A percentile compares a stretch with the other conserved stretches of the same genome.
These are phyloP conservation scores for Phenacoccus solenopsis DNA, from an alignment of 1,140 invertebrate genomes.

Conservation along the genomic window DNA sequence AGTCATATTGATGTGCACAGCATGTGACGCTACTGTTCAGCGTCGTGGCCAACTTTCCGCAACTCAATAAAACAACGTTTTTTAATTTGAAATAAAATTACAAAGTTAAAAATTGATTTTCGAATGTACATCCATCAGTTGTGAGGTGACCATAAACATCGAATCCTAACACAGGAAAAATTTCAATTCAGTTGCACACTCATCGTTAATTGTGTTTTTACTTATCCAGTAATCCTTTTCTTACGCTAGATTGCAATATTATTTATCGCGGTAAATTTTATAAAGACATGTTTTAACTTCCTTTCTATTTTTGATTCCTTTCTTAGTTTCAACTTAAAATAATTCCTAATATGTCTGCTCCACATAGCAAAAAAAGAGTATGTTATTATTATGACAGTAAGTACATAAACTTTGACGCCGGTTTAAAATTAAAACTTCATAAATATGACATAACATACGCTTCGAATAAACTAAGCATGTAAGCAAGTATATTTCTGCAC, in stretches of 20 bases:
- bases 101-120: too few relatives aligned
- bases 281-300: not conserved
- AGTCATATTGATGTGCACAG: too few relatives aligned
- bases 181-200: too few relatives aligned
- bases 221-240: too few relatives aligned
- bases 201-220: too few relatives aligned
- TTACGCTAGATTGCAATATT: not conserved
- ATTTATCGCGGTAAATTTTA: not conserved
- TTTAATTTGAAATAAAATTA: too few relatives aligned
- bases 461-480: slow-evolving; percentile 10
- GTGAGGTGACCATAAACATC: too few relatives aligned
- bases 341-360: slow-evolving; percentile 19
- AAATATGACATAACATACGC: slow-evolving; percentile 22
- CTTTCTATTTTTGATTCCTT: not conserved
- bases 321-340: not conserved
- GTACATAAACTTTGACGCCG: slow-evolving; percentile 36
- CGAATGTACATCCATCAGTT: too few relatives aligned
- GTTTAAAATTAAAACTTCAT: not conserved
- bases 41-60: too few relatives aligned
- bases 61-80: too few relatives aligned
- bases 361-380: slow-evolving; percentile 78
- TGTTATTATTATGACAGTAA: slow-evolving; percentile 99
- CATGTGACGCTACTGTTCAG: too few relatives aligned
- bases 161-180: too few relatives aligned
- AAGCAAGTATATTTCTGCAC: not conserved